Evolutionary conservation across 2,888 invertebrate genomes (phyloP).

Genomic region (Enchytraeus crypticus): DNA sequence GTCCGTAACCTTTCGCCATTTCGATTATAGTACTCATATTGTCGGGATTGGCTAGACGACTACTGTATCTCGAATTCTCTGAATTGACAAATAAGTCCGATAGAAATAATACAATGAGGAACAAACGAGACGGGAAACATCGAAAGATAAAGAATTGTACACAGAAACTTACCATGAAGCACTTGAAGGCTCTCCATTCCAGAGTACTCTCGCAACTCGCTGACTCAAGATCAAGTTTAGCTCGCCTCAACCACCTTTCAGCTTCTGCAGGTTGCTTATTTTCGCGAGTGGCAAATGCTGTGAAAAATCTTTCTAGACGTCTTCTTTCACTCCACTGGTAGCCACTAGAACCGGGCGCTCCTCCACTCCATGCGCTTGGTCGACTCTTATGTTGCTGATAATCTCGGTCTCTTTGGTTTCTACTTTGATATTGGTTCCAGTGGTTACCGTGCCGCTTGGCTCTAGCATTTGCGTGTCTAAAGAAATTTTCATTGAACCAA

Average conservation of each 20-base stretch:
- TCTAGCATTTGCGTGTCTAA: background rate
- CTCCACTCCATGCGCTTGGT: background rate
- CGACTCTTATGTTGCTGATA: background rate
- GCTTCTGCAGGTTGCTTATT: conserved; percentile 2
- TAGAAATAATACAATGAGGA: no score
- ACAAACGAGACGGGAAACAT: no score
- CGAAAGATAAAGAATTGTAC: no score
- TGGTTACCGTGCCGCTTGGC: background rate
- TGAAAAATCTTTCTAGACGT: background rate
- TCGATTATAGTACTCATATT: no score
- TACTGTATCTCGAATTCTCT: no score
- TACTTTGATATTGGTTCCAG: background rate
- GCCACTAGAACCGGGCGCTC: background rate
- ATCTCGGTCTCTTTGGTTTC: background rate
- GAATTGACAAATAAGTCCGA: no score
- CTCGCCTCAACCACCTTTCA: background rate
- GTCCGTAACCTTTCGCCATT: no score
- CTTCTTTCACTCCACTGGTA: background rate
- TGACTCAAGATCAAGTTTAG: background rate
- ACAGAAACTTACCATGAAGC: background rate
- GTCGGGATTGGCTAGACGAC: no score
- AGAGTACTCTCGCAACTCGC: background rate
- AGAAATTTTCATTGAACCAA: background rate
- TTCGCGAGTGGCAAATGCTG: background rate
- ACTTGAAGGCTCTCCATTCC: background rate